Conservation (phyloP, 2,113 vertebrate species). For the Marmota monax region DNA sequence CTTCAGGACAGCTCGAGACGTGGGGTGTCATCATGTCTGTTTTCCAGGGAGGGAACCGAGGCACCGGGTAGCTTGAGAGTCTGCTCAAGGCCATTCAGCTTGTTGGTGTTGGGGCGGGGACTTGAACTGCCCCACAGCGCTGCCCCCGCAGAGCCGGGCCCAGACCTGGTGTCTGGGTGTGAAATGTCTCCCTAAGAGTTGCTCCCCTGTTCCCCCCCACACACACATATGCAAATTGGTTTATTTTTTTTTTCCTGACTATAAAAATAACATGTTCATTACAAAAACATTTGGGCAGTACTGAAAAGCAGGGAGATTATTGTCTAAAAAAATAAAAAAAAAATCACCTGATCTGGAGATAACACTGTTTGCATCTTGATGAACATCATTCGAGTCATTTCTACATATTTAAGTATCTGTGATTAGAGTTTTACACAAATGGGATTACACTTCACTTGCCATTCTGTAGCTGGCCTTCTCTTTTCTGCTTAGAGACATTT, state of each 20-base stretch:
- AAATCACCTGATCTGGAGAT: constrained; percentile 56
- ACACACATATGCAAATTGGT: constrained; percentile 4
- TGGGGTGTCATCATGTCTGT: background rate
- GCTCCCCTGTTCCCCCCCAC: background rate
- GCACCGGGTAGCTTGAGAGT: background rate
- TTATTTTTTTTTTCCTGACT: background rate
- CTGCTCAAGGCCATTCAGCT: background rate
- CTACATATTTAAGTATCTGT: constrained; percentile 57
- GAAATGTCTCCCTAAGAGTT: background rate
- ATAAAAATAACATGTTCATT: constrained; percentile 67
- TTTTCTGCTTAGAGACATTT: background rate
- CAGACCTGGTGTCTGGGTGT: background rate
- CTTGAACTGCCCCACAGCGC: background rate
- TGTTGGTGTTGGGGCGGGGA: background rate
- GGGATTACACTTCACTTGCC: constrained; percentile 31
- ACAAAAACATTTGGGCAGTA: constrained; percentile 44
- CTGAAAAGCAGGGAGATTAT: constrained; percentile 47
- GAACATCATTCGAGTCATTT: constrained; percentile 46
- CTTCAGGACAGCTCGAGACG: background rate
- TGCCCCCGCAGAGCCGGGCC: background rate
- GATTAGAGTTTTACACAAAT: constrained; percentile 60
- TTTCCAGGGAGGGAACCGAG: constrained; percentile 29
- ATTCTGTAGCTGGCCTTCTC: background rate
- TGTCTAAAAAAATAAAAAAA: constrained; percentile 46
- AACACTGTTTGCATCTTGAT: constrained; percentile 54